These are phyloP conservation scores for Harpalus rufipes DNA, from an alignment of 2,888 invertebrate genomes.

Conservation along the genomic window DNA sequence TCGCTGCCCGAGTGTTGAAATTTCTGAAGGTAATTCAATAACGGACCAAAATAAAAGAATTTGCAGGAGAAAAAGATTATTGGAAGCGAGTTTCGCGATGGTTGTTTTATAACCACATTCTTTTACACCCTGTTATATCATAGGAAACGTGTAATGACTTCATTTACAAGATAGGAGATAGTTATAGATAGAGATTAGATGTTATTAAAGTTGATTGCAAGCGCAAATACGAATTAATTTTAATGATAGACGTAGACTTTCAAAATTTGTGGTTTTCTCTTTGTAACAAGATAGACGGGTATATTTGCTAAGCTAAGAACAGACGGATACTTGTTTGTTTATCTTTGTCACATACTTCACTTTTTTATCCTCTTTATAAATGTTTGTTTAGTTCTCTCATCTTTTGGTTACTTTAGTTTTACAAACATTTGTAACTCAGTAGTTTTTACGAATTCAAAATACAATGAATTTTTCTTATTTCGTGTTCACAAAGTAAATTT, in stretches of 20 bases:
- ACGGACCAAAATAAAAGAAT: slow-evolving; percentile 24
- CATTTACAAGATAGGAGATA: slow-evolving; percentile 16
- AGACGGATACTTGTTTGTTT: neutral
- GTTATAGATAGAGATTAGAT: neutral
- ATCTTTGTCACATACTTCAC: slow-evolving; percentile 5
- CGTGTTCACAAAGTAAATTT: no score
- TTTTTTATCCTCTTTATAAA: slow-evolving; percentile 2
- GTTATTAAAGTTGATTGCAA: slow-evolving; percentile 5
- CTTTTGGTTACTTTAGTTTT: slow-evolving; percentile 2
- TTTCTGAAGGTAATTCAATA: slow-evolving; percentile 43
- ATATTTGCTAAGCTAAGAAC: neutral
- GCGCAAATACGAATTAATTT: neutral
- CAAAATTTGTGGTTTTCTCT: neutral
- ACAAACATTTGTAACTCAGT: neutral
- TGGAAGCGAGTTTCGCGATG: slow-evolving; percentile 21
- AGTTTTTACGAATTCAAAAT: no score
- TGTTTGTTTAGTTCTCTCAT: neutral
- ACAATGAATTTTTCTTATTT: no score
- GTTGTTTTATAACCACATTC: slow-evolving; percentile 21
- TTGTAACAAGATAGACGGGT: neutral
- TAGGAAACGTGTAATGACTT: slow-evolving; percentile 15
- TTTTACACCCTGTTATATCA: slow-evolving; percentile 47
- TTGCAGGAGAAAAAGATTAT: slow-evolving; percentile 28
- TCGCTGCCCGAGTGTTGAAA: slow-evolving; percentile 7
- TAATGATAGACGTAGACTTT: neutral